Conservation (phyloP, 2,113 vertebrate genomes). For the Opisthocomus hoazin region DNA sequence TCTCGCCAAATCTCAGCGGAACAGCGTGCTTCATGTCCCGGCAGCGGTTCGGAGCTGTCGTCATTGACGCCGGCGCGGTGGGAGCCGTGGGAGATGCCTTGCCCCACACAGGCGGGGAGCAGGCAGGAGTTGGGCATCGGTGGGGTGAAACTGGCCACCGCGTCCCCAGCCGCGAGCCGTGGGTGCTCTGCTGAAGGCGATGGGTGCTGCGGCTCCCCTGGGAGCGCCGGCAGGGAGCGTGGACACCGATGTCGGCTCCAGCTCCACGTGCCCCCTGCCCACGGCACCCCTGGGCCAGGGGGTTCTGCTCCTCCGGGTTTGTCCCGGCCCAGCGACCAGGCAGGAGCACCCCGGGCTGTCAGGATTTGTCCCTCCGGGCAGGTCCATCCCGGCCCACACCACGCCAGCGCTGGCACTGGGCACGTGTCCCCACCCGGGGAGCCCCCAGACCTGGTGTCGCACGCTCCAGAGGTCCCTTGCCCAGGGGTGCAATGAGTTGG, state of each 20-base stretch:
- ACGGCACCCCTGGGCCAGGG: fast-evolving
- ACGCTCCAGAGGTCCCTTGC: not conserved
- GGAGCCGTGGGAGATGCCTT: fast-evolving
- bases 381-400: too few species aligned
- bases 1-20: too few species aligned
- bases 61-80: fast-evolving
- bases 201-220: fast-evolving
- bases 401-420: not conserved
- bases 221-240: fast-evolving
- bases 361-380: not conserved
- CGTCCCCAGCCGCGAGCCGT: fast-evolving
- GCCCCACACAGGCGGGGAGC: not conserved
- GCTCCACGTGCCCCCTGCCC: fast-evolving
- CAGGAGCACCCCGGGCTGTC: fast-evolving
- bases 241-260: fast-evolving
- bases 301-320: not conserved
- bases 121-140: fast-evolving
- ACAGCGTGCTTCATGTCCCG: fast-evolving
- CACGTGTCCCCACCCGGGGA: not conserved
- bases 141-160: fast-evolving
- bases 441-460: not conserved
- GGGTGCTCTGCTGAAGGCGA: fast-evolving
- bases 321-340: fast-evolving
- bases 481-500: not conserved
- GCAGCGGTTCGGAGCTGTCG: fast-evolving